Evolutionary conservation across 2,888 invertebrate genomes (phyloP), one percentile per base, ranked within the genome.

Genomic region (Phengaris alcon): DNA sequence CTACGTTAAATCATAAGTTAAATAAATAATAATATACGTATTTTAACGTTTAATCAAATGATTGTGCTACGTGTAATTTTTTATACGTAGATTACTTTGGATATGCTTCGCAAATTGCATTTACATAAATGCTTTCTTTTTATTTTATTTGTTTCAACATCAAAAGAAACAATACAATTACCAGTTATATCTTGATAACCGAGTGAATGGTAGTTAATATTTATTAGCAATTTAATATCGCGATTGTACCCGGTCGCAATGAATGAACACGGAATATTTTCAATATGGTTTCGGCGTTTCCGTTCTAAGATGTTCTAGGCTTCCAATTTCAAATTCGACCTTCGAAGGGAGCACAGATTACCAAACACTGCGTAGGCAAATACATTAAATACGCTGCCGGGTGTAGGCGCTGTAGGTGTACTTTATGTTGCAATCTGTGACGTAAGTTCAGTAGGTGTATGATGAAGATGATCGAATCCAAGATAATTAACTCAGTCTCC

Each of bases 201-300:
- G n/a, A n/a, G n/a, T n/a, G n/a, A n/a, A n/a, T n/a, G n/a, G n/a
- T n/a, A n/a, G n/a, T n/a, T n/a, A n/a, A 51, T 73, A 69, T 6
- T 76, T 70, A 68, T 44, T 13, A 75, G 6, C 70, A 83, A 83
- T 78, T 88, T 86, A 80, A 78, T 79, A 76, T 35, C 84, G 59
- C 81, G 81, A 84, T 77, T 82, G 85, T 92, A 90, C 90, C 74
- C 76, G 80, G 85, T 87, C 81, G 84, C 88, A 88, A 89, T 92
- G 91, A 93, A 92, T 93, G 93, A 91, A 89, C 87, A 84, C 80
- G 78, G 83, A 83, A 84, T 81, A 64, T 64, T 91, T 91, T 88
- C 88, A 90, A 91, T 92, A 89, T 88, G 84, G 85, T 87, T 87
- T 88, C 88, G 88, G 87, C 87, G 86, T 93, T 92, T 92, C 92